Base-by-base conservation (phyloP, 2,888 invertebrate genomes). In the Ectemnius continuus region DNA sequence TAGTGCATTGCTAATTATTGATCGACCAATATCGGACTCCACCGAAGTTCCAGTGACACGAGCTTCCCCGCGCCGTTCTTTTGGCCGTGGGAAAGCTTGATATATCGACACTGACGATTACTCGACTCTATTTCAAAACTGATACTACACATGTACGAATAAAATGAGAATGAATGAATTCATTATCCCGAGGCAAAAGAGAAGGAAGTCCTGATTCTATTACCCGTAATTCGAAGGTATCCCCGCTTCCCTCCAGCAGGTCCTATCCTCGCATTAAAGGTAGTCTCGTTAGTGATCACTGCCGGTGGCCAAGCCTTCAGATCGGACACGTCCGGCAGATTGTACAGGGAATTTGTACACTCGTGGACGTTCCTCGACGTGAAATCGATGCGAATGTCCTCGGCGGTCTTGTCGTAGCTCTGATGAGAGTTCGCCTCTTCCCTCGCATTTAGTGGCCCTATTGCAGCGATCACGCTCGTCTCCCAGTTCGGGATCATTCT, bases 381-480 rank as follows among this genome's bases (percentile, higher is more conserved):
- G 88, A 97, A 97, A 91, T 97, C 95, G n/a, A 97, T 94, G 85
- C 94, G 94, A 80, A 95, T 93, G 84, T 96, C 96, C 65, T 92
- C 94, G 80, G 92, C 93, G 0, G 95, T 96, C 83, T 94, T 94
- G 86, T 96, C 95, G 87, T 93, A 93, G 76, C 93, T 93, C 64
- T 94, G 94, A 89, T 97, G 97, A 0, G 97, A 96, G 85, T 97
- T 97, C 4, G 97, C 97, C 89, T 97, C 97, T 82, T 94, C 94
- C 66, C 94, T 91, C 0, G 93, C 92, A 92, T 97, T 97, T 45
- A 98, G 92, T 0, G 95, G 95, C 0, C 98, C 97, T 82, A 97
- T 96, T 4, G 97, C 97, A 0, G 97, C 97, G 67, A 98, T 96
- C 3, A 97, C 95, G 28, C 95, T 96, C 26, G 95, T 94, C 45